These are phyloP conservation scores for Lucinisca nassula DNA, from an alignment of 2,888 invertebrate genomes.

Conservation along the genomic window DNA sequence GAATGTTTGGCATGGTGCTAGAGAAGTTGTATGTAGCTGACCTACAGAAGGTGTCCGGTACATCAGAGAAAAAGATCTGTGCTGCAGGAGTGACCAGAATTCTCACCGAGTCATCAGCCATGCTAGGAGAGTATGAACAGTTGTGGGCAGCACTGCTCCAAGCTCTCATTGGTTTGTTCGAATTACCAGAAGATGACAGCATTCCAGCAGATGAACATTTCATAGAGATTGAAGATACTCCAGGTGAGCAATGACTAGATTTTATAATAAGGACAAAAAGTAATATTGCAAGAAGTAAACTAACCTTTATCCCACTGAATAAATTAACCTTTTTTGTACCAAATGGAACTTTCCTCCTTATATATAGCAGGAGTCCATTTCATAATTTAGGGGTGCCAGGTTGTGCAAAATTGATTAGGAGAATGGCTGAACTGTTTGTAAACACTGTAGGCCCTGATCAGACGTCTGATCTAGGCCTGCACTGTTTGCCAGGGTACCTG, in stretches of 20 bases:
- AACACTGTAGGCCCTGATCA: too few species aligned
- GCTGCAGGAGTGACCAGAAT: constrained; percentile 96
- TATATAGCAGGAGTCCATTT: too few species aligned
- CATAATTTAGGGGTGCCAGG: too few species aligned
- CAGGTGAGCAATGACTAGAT: constrained; percentile 90
- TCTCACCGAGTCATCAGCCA: constrained; percentile 92
- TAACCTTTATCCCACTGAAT: too few species aligned
- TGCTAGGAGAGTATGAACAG: constrained; percentile 91
- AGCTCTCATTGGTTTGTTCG: constrained; percentile 95
- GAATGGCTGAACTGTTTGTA: too few species aligned
- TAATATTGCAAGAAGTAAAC: too few species aligned
- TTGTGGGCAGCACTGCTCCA: constrained; percentile 90
- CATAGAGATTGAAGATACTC: constrained; percentile 95
- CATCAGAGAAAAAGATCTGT: constrained; percentile 95
- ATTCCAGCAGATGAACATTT: constrained; percentile 93
- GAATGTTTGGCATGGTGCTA: constrained; percentile 98
- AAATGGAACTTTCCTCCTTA: too few species aligned
- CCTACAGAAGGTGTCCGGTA: constrained; percentile 95
- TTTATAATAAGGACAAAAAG: too few species aligned
- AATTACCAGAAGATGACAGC: constrained; percentile 95
- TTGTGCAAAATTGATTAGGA: too few species aligned
- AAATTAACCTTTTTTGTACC: too few species aligned
- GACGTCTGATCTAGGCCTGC: too few species aligned
- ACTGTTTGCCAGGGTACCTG: too few species aligned
- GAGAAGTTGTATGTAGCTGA: constrained; percentile 96